Evolutionary conservation across 2,113 vertebrate species (phyloP), one percentile per base, ranked within the genome.

Genomic region (Cisticola juncidis): DNA sequence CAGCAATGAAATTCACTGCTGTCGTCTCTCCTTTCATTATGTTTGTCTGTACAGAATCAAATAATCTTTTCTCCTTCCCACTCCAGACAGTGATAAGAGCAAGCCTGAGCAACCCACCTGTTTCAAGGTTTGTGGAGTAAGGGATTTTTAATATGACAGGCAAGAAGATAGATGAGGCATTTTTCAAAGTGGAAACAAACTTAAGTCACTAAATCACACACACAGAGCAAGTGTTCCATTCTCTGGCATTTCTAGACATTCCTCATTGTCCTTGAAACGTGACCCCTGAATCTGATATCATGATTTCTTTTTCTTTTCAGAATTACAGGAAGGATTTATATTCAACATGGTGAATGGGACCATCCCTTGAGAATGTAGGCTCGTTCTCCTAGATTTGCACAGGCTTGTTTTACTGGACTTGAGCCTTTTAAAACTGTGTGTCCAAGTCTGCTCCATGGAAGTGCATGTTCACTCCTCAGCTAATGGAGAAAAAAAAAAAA

Each of bases 181-280:
- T 94, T 92, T 92, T 91, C 66, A 35, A 61, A 89, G 70, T 54
- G 61, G 50, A 95, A 91, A 76, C 65, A 87, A 88, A 69, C 86
- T 86, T 68, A 51, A 84, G 35, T 82, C 68, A 57, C 66, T 91
- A 72, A 92, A 91, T 89, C 84, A 76, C n/a, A 23, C 9, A 21
- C 20, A 17, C 2, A 48, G 31, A 65, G 60, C 13, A 73, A 80
- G 54, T 84, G 29, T 42, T 82, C 35, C 56, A n/a, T 88, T 86
- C 76, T 70, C 42, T 78, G 29, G 65, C 19, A 14, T 79, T 81
- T 89, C 61, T 45, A 91, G 73, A 87, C 93, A 53, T 90, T 81
- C 56, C 51, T 83, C 42, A 14, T 4, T 86, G 50, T 90, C 76
- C 64, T 89, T 81, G 83, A 91, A 94, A 92, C 23, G 19, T 35